Conservation (phyloP, 1,140 invertebrate genomes). For the Anthonomus grandis region DNA sequence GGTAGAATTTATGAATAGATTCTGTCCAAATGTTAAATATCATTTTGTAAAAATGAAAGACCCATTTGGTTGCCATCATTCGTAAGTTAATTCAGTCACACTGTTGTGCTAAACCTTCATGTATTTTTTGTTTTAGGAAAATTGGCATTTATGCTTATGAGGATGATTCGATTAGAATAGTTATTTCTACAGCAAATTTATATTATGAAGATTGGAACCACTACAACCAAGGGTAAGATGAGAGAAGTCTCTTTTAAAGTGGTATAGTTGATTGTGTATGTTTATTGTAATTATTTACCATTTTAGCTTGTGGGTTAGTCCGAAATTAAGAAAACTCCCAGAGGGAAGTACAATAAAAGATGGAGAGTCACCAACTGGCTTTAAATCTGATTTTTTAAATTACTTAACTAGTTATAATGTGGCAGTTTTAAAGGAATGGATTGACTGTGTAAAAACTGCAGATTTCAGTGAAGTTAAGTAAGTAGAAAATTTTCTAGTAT, state of each 20-base stretch:
- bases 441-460: constrained; percentile 65
- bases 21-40: constrained; percentile 59
- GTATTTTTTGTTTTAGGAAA: constrained; percentile 59
- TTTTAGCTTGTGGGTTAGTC: constrained; percentile 82
- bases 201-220: constrained; percentile 90
- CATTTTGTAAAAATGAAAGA: constrained; percentile 71
- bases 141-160: constrained; percentile 83
- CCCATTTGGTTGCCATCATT: constrained; percentile 86
- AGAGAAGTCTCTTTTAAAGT: not conserved
- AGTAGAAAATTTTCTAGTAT: too few relatives aligned
- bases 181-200: constrained; percentile 91
- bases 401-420: constrained; percentile 78
- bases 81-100: constrained; percentile 53
- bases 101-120: not conserved
- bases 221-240: constrained; percentile 81
- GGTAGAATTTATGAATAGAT: constrained; percentile 50
- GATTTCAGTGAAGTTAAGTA: constrained; percentile 82
- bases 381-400: constrained; percentile 79
- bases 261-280: not conserved
- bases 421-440: constrained; percentile 67
- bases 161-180: constrained; percentile 76
- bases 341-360: constrained; percentile 52
- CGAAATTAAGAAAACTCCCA: constrained; percentile 63
- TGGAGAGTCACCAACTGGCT: constrained; percentile 80
- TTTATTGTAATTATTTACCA: constrained; percentile 4